These are phyloP conservation scores for Peromyscus leucopus DNA, from an alignment of 2,113 vertebrate genomes.

Conservation along the genomic window DNA sequence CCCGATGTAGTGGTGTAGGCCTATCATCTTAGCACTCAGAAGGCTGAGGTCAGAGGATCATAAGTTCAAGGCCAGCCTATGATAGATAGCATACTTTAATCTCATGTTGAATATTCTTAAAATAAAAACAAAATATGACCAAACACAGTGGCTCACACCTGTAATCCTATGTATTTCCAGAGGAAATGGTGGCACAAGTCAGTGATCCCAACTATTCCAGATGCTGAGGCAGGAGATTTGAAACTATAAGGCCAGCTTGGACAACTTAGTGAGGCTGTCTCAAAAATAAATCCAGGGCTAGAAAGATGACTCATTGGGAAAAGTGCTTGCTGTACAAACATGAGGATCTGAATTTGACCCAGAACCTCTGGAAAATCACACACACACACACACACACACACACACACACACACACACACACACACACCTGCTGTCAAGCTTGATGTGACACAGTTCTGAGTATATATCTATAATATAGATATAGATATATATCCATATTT, in stretches of 20 bases:
- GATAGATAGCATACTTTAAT: not conserved
- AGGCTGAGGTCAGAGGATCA: not conserved
- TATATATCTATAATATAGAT: not conserved
- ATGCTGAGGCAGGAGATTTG: not conserved
- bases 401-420: not conserved
- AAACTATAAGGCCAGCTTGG: not conserved
- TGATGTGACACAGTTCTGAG: not conserved
- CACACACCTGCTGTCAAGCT: not conserved
- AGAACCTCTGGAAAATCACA: not conserved
- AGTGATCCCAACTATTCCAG: not conserved
- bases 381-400: not conserved
- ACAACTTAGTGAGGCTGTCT: not conserved
- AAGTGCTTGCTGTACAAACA: not conserved
- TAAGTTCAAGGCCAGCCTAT: not conserved
- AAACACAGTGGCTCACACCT: not conserved
- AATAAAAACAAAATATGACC: not conserved
- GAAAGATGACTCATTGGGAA: not conserved
- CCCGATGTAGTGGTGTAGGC: not conserved
- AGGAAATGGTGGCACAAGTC: not conserved
- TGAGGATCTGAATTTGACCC: not conserved
- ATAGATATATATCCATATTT: not conserved
- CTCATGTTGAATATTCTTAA: constrained; percentile 28
- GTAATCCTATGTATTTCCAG: not conserved
- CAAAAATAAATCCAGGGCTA: not conserved
- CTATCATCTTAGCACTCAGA: not conserved